Evolutionary conservation across 2,888 invertebrate species (phyloP).

Genomic region (Priocnemis perturbator): DNA sequence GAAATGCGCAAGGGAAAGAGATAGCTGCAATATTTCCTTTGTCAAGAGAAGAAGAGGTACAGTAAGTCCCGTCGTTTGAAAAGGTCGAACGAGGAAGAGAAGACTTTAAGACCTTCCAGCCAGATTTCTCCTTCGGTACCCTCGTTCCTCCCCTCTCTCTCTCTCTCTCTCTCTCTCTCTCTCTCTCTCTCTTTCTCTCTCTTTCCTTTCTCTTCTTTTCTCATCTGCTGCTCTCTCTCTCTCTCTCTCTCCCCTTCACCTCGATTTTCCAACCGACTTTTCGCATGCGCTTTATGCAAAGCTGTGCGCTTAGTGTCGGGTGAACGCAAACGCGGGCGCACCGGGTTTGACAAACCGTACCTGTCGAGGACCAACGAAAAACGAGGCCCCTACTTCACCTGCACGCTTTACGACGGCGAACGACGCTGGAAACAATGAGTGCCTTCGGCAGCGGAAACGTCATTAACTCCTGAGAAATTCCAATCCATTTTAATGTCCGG

Average conservation of each 20-base stretch:
- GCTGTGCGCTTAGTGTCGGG: constrained; percentile 12
- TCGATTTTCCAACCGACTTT: constrained; percentile 20
- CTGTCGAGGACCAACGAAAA: constrained; percentile 29
- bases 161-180: constrained; percentile 18
- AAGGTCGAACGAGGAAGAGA: constrained; percentile 38
- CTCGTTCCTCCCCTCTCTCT: constrained; percentile 16
- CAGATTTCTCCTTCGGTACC: constrained; percentile 30
- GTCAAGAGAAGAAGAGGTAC: constrained; percentile 32
- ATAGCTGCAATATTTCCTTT: constrained; percentile 43
- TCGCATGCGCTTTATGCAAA: constrained; percentile 40
- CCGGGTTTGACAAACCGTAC: constrained; percentile 33
- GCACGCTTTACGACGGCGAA: background rate
- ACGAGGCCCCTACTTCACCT: constrained; percentile 23
- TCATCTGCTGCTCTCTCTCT: no score
- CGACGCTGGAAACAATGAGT: constrained; percentile 16
- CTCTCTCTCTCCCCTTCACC: constrained; percentile 4
- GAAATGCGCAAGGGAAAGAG: constrained; percentile 19
- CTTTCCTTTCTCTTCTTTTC: background rate
- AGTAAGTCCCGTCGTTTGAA: constrained; percentile 45
- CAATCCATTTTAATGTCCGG: no score
- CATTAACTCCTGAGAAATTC: no score
- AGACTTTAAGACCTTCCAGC: constrained; percentile 41
- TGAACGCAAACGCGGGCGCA: constrained; percentile 17
- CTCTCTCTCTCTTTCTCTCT: background rate
- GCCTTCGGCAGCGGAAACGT: no score